Conservation (phyloP, 1,140 invertebrate species). For the Drosophila teissieri region DNA sequence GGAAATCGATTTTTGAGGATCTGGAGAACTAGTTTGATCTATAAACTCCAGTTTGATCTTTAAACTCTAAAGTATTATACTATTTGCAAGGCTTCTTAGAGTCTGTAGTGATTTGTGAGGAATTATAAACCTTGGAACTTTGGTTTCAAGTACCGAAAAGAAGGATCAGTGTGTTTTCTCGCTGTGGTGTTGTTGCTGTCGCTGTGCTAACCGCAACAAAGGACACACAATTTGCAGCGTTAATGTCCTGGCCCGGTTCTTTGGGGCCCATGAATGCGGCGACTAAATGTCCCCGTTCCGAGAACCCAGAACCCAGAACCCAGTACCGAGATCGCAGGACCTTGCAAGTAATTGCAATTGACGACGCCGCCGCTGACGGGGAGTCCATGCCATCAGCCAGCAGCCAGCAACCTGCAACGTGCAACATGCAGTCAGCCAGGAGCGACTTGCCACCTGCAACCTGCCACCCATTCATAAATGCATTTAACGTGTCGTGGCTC, state of each 20-base stretch:
- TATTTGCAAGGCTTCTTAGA: too few species aligned
- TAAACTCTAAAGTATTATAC: too few species aligned
- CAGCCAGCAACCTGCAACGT: background rate
- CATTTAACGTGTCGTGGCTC: slow-evolving; percentile 63
- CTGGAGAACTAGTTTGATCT: too few species aligned
- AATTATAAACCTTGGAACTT: too few species aligned
- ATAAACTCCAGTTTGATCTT: too few species aligned
- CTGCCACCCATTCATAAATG: slow-evolving; percentile 66
- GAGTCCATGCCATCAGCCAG: slow-evolving; percentile 28
- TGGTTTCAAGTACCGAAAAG: background rate
- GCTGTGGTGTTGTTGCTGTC: slow-evolving; percentile 29
- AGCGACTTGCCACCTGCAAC: slow-evolving; percentile 7
- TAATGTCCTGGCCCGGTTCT: slow-evolving; percentile 63
- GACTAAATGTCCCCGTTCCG: slow-evolving; percentile 47
- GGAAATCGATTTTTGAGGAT: background rate
- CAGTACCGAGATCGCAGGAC: slow-evolving; percentile 29
- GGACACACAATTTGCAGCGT: slow-evolving; percentile 79
- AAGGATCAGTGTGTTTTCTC: background rate
- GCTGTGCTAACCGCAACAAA: slow-evolving; percentile 67
- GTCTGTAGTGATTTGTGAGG: too few species aligned
- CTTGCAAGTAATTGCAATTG: slow-evolving; percentile 81
- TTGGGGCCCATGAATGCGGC: slow-evolving; percentile 63
- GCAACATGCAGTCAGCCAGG: slow-evolving; percentile 24
- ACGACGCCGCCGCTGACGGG: slow-evolving; percentile 47
- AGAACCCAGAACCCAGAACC: slow-evolving; percentile 5